phyloP scores from a whole-genome alignment of 2,113 vertebrate species.

The Pachypanchax playfairii region DNA sequence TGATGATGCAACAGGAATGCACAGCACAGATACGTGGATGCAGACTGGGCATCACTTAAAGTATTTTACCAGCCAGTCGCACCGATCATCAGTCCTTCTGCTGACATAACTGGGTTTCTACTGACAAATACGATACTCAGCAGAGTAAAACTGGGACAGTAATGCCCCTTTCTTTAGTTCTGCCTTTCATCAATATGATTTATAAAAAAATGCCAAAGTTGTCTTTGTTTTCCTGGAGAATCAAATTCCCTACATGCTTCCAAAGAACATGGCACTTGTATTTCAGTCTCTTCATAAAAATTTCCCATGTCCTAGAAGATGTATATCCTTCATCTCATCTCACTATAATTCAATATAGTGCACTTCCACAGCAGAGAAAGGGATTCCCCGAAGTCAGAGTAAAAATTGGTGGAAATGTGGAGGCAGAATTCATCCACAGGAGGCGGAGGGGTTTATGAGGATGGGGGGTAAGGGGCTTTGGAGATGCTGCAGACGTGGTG shows the following conservation, averaged over 20 bases:
- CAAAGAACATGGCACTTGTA: constrained; percentile 25
- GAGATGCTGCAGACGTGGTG: constrained; percentile 21
- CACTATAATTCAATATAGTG: background rate
- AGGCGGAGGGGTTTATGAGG: constrained; percentile 36
- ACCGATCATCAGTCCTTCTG: constrained; percentile 2
- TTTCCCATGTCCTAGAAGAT: constrained; percentile 16
- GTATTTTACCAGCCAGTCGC: constrained; percentile 13
- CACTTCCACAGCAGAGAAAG: constrained; percentile 49
- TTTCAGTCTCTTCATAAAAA: constrained; percentile 34
- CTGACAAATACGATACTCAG: constrained; percentile 25
- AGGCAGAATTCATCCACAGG: constrained; percentile 56
- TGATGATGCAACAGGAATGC: background rate
- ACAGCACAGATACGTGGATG: background rate
- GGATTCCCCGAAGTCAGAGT: constrained; percentile 51
- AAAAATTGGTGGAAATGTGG: constrained; percentile 49
- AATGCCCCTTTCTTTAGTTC: constrained; percentile 18
- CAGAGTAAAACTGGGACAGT: constrained; percentile 43
- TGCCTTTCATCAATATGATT: constrained; percentile 20
- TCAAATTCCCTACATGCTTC: constrained; percentile 7
- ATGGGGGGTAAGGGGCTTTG: constrained; percentile 30
- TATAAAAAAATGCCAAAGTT: constrained; percentile 6
- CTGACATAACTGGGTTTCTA: constrained; percentile 37
- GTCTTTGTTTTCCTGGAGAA: constrained; percentile 10
- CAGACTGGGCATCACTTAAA: background rate
- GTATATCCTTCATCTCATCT: constrained; percentile 2